phyloP scores from a whole-genome alignment of 2,113 vertebrate genomes.

The Gallinago paraguaiae region DNA sequence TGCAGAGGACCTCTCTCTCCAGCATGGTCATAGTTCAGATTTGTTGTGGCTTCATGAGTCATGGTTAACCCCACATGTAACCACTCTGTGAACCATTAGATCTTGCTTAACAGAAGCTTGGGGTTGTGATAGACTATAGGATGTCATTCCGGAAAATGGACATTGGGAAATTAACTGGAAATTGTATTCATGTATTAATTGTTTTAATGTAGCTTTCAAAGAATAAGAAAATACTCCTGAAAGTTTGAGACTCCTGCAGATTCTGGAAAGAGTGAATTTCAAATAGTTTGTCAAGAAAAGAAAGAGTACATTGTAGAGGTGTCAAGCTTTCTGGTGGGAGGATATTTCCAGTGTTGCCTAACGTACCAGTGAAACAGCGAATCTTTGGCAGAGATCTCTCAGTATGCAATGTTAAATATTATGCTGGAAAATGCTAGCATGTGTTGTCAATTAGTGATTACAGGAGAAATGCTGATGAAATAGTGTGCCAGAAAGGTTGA shows the following conservation, averaged over 20 bases:
- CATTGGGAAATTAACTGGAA: neutral
- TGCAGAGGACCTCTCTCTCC: neutral
- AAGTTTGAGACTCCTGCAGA: neutral
- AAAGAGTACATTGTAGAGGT: neutral
- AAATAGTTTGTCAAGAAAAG: neutral
- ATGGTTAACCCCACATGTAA: neutral
- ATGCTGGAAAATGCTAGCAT: slow-evolving; percentile 48
- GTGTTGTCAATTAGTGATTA: slow-evolving; percentile 57
- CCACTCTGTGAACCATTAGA: neutral
- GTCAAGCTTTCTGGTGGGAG: neutral
- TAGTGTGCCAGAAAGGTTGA: slow-evolving; percentile 28
- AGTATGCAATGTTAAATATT: slow-evolving; percentile 9
- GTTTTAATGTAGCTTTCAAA: neutral
- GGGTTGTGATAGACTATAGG: neutral
- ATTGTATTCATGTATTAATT: neutral
- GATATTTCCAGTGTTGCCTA: neutral
- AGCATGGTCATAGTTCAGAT: neutral
- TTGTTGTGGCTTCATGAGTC: neutral
- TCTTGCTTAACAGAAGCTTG: neutral
- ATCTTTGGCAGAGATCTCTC: neutral
- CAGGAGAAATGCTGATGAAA: slow-evolving; percentile 33
- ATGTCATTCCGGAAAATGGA: neutral
- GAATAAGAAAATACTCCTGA: neutral
- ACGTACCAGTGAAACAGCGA: neutral
- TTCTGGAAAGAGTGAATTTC: neutral